Conservation (phyloP, 1,140 invertebrate genomes). For the Drosophila kikkawai region DNA sequence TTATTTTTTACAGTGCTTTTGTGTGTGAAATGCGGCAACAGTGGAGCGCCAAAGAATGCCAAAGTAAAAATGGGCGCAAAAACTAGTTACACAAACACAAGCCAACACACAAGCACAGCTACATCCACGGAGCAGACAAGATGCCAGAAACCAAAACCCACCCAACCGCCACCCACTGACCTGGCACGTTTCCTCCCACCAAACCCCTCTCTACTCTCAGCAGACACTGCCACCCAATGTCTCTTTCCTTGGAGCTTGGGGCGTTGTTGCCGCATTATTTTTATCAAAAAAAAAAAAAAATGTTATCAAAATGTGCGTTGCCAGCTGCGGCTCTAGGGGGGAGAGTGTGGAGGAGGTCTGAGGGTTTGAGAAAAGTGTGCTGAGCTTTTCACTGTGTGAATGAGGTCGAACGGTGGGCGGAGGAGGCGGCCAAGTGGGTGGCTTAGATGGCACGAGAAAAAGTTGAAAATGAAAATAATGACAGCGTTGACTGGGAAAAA, state of each 20-base stretch:
- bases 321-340: constrained; percentile 54
- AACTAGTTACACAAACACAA: constrained; percentile 74
- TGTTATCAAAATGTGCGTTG: constrained; percentile 83
- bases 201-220: not conserved
- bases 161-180: constrained; percentile 74
- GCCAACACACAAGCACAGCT: constrained; percentile 29
- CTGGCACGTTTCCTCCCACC: constrained; percentile 62
- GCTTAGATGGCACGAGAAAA: constrained; percentile 54
- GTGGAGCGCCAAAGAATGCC: constrained; percentile 62
- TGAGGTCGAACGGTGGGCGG: constrained; percentile 63
- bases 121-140: constrained; percentile 58
- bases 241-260: constrained; percentile 35
- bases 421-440: constrained; percentile 15
- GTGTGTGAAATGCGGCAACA: constrained; percentile 67
- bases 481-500: constrained; percentile 57
- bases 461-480: constrained; percentile 82
- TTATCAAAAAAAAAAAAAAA: constrained; percentile 60
- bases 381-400: constrained; percentile 50
- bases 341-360: not conserved
- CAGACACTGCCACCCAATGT: constrained; percentile 12
- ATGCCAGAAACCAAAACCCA: constrained; percentile 45
- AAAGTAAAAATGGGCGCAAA: constrained; percentile 79
- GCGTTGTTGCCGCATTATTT: constrained; percentile 79
- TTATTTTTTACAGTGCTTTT: constrained; percentile 15
- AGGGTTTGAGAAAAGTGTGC: constrained; percentile 25